Conservation (phyloP, 1,140 invertebrate species). For the Achatina immaculata region DNA sequence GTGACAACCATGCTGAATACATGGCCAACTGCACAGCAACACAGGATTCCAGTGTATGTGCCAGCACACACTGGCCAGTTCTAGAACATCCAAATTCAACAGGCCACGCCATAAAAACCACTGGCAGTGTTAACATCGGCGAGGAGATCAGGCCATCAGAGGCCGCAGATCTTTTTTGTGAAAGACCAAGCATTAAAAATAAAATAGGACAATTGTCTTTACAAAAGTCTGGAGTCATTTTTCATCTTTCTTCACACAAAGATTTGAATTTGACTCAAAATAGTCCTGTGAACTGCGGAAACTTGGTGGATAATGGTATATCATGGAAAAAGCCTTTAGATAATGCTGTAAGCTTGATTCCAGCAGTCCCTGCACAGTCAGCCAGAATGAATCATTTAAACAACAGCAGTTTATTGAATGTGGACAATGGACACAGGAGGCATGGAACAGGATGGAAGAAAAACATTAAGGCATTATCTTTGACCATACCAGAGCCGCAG, state of each 20-base stretch:
- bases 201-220: not conserved
- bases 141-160: too few species aligned
- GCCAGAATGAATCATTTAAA: not conserved
- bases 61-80: not conserved
- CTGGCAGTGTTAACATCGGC: too few species aligned
- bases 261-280: not conserved
- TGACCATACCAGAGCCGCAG: conserved; percentile 13
- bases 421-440: not conserved
- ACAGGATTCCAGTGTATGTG: not conserved
- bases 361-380: not conserved
- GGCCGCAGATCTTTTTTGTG: too few species aligned
- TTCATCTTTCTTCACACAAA: not conserved
- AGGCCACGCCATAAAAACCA: too few species aligned
- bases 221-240: not conserved
- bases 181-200: not conserved
- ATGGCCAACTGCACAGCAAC: conserved; percentile 6
- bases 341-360: not conserved
- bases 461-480: conserved; percentile 11
- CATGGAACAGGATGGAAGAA: not conserved
- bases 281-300: not conserved
- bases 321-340: not conserved
- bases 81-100: not conserved
- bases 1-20: conserved; percentile 32
- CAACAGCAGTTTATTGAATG: not conserved
- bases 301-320: not conserved